A percentile compares a stretch with the other conserved stretches of the same genome.
Evolutionary conservation across 2,888 invertebrate genomes (phyloP).

Genomic region (Rhyacophila evoluta): DNA sequence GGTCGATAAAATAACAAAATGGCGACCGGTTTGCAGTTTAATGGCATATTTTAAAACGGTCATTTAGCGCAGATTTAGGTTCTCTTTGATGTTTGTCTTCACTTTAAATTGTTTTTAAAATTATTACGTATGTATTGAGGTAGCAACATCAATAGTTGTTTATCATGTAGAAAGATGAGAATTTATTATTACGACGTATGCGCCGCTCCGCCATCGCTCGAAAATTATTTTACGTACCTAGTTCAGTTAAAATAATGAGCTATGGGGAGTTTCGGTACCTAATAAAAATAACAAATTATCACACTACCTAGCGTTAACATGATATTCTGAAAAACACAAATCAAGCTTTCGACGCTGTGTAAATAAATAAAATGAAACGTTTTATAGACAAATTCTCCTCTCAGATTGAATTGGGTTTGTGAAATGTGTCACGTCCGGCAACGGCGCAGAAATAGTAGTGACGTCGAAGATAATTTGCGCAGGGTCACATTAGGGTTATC

Average conservation of each 20-base stretch:
- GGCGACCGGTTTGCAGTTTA: background rate
- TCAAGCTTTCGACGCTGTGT: slow-evolving; percentile 1
- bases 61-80: no score
- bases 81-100: no score
- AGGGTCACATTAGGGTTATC: slow-evolving; percentile 12
- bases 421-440: slow-evolving; percentile 35
- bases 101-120: no score
- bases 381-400: slow-evolving; percentile 45
- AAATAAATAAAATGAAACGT: slow-evolving; percentile 29
- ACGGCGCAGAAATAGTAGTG: slow-evolving; percentile 31
- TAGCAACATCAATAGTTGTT: no score
- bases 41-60: no score
- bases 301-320: slow-evolving; percentile 7
- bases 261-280: background rate
- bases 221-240: background rate
- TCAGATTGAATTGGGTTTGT: slow-evolving; percentile 30
- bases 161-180: background rate
- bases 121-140: no score
- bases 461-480: slow-evolving; percentile 28
- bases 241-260: background rate
- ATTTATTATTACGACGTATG: background rate
- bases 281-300: background rate
- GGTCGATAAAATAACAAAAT: background rate
- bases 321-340: background rate
- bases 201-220: background rate